Evolutionary conservation across 2,113 vertebrate species (phyloP), one percentile per base, ranked within the genome.

Genomic region (Brachypodius melanocephalos): DNA sequence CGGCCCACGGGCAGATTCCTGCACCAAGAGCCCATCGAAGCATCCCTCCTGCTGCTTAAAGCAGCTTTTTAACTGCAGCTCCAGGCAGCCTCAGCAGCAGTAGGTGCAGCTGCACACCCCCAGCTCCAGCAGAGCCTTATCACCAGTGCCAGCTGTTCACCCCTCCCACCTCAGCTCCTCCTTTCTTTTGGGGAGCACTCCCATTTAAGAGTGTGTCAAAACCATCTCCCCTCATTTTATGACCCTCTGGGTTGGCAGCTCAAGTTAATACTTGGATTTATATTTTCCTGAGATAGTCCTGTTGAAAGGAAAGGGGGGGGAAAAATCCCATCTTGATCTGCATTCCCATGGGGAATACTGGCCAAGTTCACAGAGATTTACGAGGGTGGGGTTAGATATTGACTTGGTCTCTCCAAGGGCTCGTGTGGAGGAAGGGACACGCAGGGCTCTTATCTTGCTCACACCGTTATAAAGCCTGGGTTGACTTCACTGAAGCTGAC

Each of bases 301-400:
- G 36, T 45, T 55, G 51, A 90, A 78, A 85, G 52, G 80, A 58
- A 76, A 86, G 43, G 29, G 40, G 29, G 40, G 34, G 4, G 0
- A 5, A 24, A 74, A 84, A 38, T 25, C n/a, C 57, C 61, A 11
- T 62, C 63, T 54, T 71, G 85, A 94, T 96, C 94, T 89, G 73
- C 87, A 87, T 94, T 76, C 61, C 83, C 66, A 51, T 11, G 31
- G 58, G 80, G 74, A 58, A 82, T 8, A 55, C 14, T 10, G 51
- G 85, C 69, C 88, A 73, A 63, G 82, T 82, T 94, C 76, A 5
- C 49, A 63, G 25, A 68, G 90, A 89, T 89, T 87, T 89, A 91
- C 12, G 26, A 91, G 71, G 73, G 34, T 67, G 63, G 88, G 91
- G 89, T 79, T 62, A 92, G 52, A 36, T 81, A 94, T 78, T 66